Evolutionary conservation across 2,888 invertebrate genomes (phyloP).

Genomic region (Tetragnatha montana): DNA sequence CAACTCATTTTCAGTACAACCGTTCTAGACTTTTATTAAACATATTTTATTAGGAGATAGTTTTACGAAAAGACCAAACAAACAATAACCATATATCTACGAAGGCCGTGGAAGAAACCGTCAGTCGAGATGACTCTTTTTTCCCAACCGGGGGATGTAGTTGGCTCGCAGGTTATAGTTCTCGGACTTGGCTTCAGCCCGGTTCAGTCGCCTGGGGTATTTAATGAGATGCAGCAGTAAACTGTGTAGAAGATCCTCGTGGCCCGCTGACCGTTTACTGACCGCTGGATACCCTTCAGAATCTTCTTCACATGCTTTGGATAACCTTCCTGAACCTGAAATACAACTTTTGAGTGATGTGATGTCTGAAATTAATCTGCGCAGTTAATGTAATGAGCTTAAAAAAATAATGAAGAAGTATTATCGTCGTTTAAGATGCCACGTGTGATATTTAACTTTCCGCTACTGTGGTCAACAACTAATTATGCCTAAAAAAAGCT

Average conservation of each 20-base stretch:
- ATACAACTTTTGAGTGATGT: too few species aligned
- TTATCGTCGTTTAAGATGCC: too few species aligned
- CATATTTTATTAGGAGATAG: neutral
- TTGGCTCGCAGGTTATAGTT: slow-evolving; percentile 57
- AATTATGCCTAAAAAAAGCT: too few species aligned
- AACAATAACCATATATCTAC: neutral
- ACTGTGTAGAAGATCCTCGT: slow-evolving; percentile 24
- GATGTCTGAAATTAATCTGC: too few species aligned
- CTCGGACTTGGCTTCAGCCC: slow-evolving; percentile 51
- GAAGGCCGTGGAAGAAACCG: neutral
- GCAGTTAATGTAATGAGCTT: too few species aligned
- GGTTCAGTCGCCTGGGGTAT: slow-evolving; percentile 20
- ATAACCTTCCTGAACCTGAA: neutral
- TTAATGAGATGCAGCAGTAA: slow-evolving; percentile 32
- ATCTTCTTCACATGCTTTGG: too few species aligned
- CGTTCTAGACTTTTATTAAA: too few species aligned
- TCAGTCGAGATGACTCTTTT: slow-evolving; percentile 19
- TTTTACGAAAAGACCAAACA: neutral
- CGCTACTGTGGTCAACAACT: too few species aligned
- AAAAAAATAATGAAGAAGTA: too few species aligned
- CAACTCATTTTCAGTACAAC: too few species aligned
- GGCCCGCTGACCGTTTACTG: neutral
- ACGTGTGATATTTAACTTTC: too few species aligned
- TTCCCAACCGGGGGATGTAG: slow-evolving; percentile 58
- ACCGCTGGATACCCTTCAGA: neutral